phyloP scores from a whole-genome alignment of 2,113 vertebrate genomes.

The Carassius carassius region DNA sequence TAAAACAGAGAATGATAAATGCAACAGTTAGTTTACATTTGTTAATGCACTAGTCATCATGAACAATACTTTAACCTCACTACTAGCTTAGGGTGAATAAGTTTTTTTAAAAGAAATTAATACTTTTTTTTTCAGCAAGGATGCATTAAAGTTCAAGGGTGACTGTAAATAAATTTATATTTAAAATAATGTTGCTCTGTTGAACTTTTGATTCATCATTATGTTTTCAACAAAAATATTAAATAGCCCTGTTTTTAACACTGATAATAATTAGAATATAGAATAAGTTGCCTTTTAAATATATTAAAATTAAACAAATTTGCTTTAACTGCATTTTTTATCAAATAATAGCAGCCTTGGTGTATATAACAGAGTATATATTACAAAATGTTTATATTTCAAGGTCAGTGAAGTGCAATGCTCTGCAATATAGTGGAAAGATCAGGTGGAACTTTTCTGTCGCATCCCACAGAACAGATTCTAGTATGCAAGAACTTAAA shows the following conservation, averaged over 20 bases:
- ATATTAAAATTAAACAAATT: too few relatives aligned
- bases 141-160: neutral
- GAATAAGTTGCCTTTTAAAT: too few relatives aligned
- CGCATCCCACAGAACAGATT: conserved; percentile 55
- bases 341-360: too few relatives aligned
- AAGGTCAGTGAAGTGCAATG: neutral
- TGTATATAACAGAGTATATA: too few relatives aligned
- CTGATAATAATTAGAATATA: too few relatives aligned
- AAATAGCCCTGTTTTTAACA: too few relatives aligned
- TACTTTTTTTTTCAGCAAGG: neutral
- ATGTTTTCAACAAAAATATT: too few relatives aligned
- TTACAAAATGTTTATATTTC: neutral
- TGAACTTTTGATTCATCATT: too few relatives aligned
- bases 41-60: neutral
- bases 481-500: conserved; percentile 61
- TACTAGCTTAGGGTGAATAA: neutral
- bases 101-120: neutral
- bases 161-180: neutral
- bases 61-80: neutral
- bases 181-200: too few relatives aligned
- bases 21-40: neutral
- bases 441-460: neutral
- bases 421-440: neutral
- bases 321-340: too few relatives aligned
- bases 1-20: neutral